Percentiles rank a stretch among this genome's conserved stretches.
Evolutionary conservation across 2,797 vertebrate species (phyloP).

Genomic region (Gastrophryne carolinensis): DNA sequence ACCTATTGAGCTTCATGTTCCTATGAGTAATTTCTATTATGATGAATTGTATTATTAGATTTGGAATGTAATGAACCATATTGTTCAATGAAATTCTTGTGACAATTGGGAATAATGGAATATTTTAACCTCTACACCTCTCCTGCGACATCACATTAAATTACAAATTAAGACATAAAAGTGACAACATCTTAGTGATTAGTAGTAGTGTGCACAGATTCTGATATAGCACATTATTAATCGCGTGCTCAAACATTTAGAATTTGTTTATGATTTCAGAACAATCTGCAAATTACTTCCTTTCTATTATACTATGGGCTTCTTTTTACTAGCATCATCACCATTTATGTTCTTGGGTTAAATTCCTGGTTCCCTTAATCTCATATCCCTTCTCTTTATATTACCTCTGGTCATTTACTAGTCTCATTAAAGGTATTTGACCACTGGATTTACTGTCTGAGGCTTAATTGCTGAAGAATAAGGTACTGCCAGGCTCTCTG

Average conservation of each 20-base stretch:
- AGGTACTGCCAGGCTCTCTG: no score
- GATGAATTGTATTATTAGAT: conserved; percentile 68
- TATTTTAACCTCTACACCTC: conserved; percentile 72
- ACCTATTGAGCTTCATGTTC: conserved; percentile 66
- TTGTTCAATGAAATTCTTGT: conserved; percentile 70
- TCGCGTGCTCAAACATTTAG: background rate
- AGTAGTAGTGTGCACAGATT: conserved; percentile 64
- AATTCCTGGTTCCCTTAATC: no score
- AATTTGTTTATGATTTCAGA: background rate
- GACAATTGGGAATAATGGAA: conserved; percentile 74
- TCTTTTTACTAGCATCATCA: no score
- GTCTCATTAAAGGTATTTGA: no score
- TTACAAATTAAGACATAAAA: conserved; percentile 65
- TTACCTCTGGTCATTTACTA: no score
- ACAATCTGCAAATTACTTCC: background rate
- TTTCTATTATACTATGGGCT: no score
- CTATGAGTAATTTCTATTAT: conserved; percentile 71
- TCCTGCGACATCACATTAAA: conserved; percentile 66
- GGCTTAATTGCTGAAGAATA: no score
- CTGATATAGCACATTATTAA: conserved; percentile 53
- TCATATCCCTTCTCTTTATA: no score
- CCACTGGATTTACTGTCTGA: no score
- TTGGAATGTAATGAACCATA: conserved; percentile 68
- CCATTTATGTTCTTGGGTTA: no score
- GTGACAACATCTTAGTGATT: conserved; percentile 65